Conservation (phyloP, 2,888 invertebrate genomes). For the Andrena trimmerana region DNA sequence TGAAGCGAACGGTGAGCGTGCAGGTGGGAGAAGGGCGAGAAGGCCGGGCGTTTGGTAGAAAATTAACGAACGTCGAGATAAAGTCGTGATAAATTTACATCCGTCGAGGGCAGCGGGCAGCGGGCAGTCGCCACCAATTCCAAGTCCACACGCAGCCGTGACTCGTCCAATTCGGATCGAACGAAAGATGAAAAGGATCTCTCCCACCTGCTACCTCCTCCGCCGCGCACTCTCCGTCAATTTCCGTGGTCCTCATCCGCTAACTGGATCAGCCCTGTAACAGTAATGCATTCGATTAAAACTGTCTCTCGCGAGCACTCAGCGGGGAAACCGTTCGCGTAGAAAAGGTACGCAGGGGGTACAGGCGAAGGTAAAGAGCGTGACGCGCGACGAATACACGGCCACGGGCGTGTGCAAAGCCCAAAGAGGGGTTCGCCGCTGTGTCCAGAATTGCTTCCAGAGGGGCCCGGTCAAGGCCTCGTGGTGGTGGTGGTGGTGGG, state of each 20-base stretch:
- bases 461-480: slow-evolving; percentile 78
- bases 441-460: slow-evolving; percentile 61
- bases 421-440: slow-evolving; percentile 32
- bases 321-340: background rate
- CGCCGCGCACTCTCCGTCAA: too few relatives aligned
- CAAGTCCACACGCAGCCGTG: slow-evolving; percentile 12
- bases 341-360: slow-evolving; percentile 7
- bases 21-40: slow-evolving; percentile 46
- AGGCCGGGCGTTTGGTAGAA: slow-evolving; percentile 67
- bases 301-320: background rate
- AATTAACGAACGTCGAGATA: slow-evolving; percentile 81
- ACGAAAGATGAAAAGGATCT: background rate
- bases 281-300: background rate
- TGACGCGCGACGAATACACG: slow-evolving; percentile 43
- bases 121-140: too few relatives aligned
- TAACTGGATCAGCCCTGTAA: background rate
- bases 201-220: background rate
- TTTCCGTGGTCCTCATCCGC: too few relatives aligned
- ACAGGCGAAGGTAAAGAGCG: background rate
- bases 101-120: slow-evolving; percentile 66
- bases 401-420: slow-evolving; percentile 18
- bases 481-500: slow-evolving; percentile 72
- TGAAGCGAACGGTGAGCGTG: slow-evolving; percentile 26
- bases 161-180: slow-evolving; percentile 13
- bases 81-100: slow-evolving; percentile 81